Evolutionary conservation across 2,797 vertebrate species (phyloP), one percentile per base, ranked within the genome.

Genomic region (Sebastes diploproa): DNA sequence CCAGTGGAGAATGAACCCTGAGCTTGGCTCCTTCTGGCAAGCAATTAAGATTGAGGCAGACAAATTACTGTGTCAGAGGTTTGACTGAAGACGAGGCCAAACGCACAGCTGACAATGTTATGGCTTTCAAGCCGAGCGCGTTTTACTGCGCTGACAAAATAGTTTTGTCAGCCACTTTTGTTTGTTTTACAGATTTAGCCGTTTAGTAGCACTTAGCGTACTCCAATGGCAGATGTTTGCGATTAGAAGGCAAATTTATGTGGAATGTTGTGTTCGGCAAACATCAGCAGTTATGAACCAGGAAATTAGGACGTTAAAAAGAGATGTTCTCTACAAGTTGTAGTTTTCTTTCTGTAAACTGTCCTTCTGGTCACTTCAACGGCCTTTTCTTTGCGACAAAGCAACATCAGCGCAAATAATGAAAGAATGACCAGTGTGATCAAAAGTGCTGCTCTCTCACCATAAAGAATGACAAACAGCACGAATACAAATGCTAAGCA

Each of bases 151-250:
- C 89, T 63, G 69, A 93, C 83, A 71, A 65, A 91, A 91, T 85
- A 86, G 89, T 72, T 16, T 82, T 93, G 29, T 90, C 89, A 92
- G 87, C 55, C 88, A 67, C 89, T 94, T 91, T 86, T 85, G 84
- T 93, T 91, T 91, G 80, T 89, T 93, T 83, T 90, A 92, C 94
- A 91, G 91, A 93, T 94, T 91, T 91, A 75, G 91, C 91, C 84
- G 82, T 87, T 91, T 89, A 89, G 92, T 71, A 89, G 93, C 93
- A 93, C 92, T 96, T 93, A 83, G 92, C 93, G 85, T 93, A 86
- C 94, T 94, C 91, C 91, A 92, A 80, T 83, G 93, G 94, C 96
- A 97, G 96, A 96, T 97, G 96, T 96, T 96, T 95, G 94, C 91
- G 92, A 96, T 97, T 95, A 95, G 93, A 93, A 92, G 91, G 92